Evolutionary conservation across 2,113 vertebrate genomes (phyloP).

Genomic region (Pollimyrus isidori): DNA sequence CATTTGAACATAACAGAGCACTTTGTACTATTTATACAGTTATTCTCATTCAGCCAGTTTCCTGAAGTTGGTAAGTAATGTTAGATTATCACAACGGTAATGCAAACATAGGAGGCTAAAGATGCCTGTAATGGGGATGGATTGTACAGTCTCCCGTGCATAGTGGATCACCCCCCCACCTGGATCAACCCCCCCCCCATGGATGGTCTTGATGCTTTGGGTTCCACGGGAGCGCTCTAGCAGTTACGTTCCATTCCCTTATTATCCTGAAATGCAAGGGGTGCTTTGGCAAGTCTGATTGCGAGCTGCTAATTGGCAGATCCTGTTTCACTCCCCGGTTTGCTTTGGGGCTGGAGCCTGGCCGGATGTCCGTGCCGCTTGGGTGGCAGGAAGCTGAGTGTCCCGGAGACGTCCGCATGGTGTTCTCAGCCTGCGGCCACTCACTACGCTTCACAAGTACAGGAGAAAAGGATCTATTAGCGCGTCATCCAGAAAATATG

Average conservation of each 20-base stretch:
- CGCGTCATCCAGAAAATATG: neutral
- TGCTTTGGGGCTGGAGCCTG: neutral
- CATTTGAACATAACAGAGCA: neutral
- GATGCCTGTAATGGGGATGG: neutral
- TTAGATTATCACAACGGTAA: neutral
- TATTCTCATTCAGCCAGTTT: neutral
- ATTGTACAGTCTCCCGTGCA: neutral
- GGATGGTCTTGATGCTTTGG: neutral
- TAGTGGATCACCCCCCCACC: neutral
- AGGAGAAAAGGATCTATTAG: neutral
- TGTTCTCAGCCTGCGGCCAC: neutral
- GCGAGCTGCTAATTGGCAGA: neutral
- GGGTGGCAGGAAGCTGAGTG: neutral
- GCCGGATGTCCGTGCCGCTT: neutral
- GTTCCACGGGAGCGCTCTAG: neutral
- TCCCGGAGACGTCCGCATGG: neutral
- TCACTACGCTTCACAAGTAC: neutral
- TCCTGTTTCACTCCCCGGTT: neutral
- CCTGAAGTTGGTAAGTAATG: neutral
- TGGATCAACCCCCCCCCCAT: neutral
- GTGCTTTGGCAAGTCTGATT: neutral
- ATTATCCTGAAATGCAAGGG: neutral
- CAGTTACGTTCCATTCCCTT: neutral
- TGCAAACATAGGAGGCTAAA: neutral
- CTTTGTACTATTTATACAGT: neutral